Conservation (phyloP, 2,888 invertebrate species). For the Ormyrus rosae region DNA sequence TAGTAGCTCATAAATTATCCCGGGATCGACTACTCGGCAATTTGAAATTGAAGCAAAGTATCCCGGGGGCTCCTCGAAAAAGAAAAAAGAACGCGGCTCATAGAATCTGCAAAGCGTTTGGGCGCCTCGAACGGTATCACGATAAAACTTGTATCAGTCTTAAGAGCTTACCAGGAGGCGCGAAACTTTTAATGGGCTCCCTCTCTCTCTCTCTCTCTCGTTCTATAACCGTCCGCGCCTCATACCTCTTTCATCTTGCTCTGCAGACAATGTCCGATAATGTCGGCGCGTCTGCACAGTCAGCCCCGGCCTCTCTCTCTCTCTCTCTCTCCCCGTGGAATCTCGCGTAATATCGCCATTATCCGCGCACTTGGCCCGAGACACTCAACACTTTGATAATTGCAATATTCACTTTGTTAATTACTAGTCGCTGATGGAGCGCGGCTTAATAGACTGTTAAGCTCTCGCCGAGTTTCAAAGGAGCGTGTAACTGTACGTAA, state of each 20-base stretch:
- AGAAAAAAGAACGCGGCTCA: not conserved
- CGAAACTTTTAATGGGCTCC: slow-evolving; percentile 54
- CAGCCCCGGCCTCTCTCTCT: too few relatives aligned
- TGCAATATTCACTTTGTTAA: slow-evolving; percentile 38
- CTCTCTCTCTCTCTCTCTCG: not conserved
- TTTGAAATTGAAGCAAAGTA: slow-evolving; percentile 22
- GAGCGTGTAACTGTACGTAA: not conserved
- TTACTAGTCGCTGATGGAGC: slow-evolving; percentile 17
- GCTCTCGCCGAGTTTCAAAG: not conserved
- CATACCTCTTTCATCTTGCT: not conserved
- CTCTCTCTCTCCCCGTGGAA: not conserved
- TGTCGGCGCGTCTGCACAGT: slow-evolving; percentile 2
- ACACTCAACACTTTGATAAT: slow-evolving; percentile 34
- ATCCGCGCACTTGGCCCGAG: slow-evolving; percentile 10
- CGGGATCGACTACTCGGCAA: slow-evolving; percentile 14
- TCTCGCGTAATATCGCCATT: slow-evolving; percentile 21
- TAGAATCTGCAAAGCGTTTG: slow-evolving; percentile 12
- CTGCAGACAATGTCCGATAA: slow-evolving; percentile 38
- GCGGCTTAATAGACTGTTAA: not conserved
- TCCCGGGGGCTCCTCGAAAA: not conserved
- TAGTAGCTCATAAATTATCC: not conserved
- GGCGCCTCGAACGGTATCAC: slow-evolving; percentile 1
- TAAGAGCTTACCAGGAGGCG: slow-evolving; percentile 42
- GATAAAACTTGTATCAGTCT: slow-evolving; percentile 51
- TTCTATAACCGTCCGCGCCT: not conserved